Evolutionary conservation across 2,888 invertebrate genomes (phyloP).

Genomic region (Steromphala cineraria): DNA sequence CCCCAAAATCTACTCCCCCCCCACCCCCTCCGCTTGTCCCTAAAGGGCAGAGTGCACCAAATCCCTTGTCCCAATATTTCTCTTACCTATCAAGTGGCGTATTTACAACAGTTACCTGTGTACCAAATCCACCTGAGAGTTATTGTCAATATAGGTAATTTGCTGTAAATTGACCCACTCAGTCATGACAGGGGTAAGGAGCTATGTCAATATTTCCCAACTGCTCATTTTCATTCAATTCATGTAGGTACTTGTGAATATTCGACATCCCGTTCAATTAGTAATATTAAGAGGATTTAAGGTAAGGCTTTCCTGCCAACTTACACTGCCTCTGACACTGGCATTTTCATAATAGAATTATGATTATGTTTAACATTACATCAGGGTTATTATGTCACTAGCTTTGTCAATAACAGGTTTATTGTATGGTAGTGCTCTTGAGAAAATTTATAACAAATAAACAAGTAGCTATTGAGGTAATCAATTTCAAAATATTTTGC

Average conservation of each 20-base stretch:
- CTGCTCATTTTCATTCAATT: conserved; percentile 1
- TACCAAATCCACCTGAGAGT: neutral
- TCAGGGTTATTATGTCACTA: too few relatives aligned
- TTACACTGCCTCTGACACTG: too few relatives aligned
- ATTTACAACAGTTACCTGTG: neutral
- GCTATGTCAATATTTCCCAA: neutral
- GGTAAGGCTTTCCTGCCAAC: too few relatives aligned
- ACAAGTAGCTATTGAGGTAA: neutral
- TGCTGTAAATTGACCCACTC: neutral
- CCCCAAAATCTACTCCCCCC: too few relatives aligned
- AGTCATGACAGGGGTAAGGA: neutral
- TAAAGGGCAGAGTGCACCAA: too few relatives aligned
- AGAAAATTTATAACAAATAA: neutral
- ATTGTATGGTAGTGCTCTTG: neutral
- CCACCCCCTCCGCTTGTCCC: too few relatives aligned
- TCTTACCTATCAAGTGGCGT: neutral
- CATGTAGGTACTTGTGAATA: neutral
- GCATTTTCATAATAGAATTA: too few relatives aligned
- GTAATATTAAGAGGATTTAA: neutral
- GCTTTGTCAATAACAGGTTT: neutral
- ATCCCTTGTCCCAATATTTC: too few relatives aligned
- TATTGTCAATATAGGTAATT: conserved; percentile 13
- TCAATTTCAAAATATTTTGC: too few relatives aligned
- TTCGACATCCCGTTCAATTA: neutral
- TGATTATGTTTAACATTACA: too few relatives aligned